Conservation (phyloP, 37 sponge, comb jelly and placozoan species). For the Eunapius fragilis region DNA sequence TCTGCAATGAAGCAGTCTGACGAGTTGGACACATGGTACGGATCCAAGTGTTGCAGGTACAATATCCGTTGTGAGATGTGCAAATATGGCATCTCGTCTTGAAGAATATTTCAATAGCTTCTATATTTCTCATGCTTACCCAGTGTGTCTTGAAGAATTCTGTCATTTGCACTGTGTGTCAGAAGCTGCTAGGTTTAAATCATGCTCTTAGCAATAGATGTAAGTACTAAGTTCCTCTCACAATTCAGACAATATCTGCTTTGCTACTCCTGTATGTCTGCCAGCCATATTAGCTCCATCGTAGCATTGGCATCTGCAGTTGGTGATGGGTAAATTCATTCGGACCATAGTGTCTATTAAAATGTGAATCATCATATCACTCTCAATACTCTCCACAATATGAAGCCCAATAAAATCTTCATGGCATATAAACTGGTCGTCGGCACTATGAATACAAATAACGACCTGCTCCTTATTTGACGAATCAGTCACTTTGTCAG, state of each 20-base stretch:
- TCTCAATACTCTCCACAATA: not conserved
- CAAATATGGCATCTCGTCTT: conserved; percentile 16
- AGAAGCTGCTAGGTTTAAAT: too few relatives aligned
- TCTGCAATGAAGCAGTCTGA: conserved; percentile 25
- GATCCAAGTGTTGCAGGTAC: conserved; percentile 31
- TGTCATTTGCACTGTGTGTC: conserved; percentile 5
- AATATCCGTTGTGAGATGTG: conserved; percentile 4
- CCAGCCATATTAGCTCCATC: too few relatives aligned
- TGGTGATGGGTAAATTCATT: too few relatives aligned
- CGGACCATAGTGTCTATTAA: not conserved
- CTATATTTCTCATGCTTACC: conserved; percentile 24
- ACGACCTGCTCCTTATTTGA: too few relatives aligned
- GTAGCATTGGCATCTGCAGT: too few relatives aligned
- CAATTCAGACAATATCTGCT: too few relatives aligned
- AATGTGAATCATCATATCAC: not conserved
- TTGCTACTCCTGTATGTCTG: too few relatives aligned
- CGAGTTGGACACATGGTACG: conserved; percentile 36
- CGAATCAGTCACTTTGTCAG: too few relatives aligned
- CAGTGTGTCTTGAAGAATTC: conserved; percentile 16
- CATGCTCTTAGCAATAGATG: too few relatives aligned
- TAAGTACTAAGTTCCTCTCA: too few relatives aligned
- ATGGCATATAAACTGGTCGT: not conserved
- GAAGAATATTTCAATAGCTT: conserved; percentile 28
- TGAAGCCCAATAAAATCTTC: not conserved
- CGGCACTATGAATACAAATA: not conserved